Conservation (phyloP, 2,888 invertebrate genomes). For the Phorcus lineatus region DNA sequence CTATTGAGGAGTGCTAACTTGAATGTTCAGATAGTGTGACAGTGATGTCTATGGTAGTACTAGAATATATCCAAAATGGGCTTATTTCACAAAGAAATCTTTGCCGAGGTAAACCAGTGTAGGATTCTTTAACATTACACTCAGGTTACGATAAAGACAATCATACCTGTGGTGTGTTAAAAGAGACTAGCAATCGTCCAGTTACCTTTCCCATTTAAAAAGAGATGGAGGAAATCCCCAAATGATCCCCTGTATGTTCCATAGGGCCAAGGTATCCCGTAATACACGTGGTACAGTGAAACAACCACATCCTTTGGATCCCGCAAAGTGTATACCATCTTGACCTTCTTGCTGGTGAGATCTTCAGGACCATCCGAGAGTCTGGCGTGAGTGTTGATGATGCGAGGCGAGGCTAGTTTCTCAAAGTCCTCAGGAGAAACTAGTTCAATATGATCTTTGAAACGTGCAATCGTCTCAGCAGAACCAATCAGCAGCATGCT, state of each 20-base stretch:
- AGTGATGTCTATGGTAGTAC: too few species aligned
- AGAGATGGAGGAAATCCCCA: neutral
- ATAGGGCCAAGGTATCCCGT: neutral
- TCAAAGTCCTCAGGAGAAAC: neutral
- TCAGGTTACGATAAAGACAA: too few species aligned
- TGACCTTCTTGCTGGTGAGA: neutral
- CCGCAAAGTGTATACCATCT: neutral
- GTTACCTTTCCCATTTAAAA: neutral
- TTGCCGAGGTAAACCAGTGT: too few species aligned
- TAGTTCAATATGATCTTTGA: neutral
- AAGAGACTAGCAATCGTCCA: neutral
- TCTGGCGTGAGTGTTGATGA: neutral
- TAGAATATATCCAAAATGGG: too few species aligned
- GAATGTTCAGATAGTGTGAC: too few species aligned
- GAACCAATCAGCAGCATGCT: neutral
- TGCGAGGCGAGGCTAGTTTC: neutral
- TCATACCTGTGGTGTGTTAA: too few species aligned
- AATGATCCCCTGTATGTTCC: neutral
- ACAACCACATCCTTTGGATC: neutral
- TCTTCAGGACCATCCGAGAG: neutral
- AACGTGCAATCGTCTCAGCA: neutral
- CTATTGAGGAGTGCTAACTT: too few species aligned
- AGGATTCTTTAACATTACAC: too few species aligned
- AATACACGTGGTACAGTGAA: neutral
- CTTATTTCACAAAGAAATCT: too few species aligned